These are phyloP conservation scores for Notoglanidium macrostoma DNA, from an alignment of 2,797 vertebrate species.

Conservation along the genomic window DNA sequence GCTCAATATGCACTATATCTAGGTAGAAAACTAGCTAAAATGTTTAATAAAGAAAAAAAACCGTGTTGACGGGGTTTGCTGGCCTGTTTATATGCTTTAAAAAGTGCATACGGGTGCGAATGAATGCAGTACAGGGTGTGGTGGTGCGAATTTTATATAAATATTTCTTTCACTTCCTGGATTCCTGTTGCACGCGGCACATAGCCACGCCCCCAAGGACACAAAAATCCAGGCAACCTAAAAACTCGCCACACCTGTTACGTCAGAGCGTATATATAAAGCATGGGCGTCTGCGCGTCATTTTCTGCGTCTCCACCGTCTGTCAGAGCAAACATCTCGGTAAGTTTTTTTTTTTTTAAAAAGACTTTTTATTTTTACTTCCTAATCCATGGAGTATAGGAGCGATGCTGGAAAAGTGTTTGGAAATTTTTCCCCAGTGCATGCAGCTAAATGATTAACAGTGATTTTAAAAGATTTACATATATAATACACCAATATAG, in stretches of 20 bases:
- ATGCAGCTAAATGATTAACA: not conserved
- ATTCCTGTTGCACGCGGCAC: not conserved
- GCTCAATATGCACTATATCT: not conserved
- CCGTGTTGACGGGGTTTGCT: not conserved
- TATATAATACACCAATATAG: not conserved
- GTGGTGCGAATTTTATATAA: not conserved
- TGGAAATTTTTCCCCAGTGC: not conserved
- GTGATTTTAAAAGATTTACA: not conserved
- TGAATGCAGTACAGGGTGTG: not conserved
- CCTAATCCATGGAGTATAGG: not conserved
- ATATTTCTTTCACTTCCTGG: not conserved
- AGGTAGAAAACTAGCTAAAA: not conserved
- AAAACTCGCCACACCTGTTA: not conserved
- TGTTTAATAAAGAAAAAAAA: not conserved
- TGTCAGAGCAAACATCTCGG: not conserved
- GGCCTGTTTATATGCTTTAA: not conserved
- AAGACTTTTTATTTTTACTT: not conserved
- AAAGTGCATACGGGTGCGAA: not conserved
- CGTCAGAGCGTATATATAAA: conserved; percentile 8
- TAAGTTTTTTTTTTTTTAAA: not conserved
- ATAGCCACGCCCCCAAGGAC: conserved; percentile 11
- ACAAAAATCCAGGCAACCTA: not conserved
- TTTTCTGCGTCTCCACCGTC: not conserved
- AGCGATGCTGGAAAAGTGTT: not conserved
- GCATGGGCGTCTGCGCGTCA: not conserved